Evolutionary conservation across 2,888 invertebrate species (phyloP).

Genomic region (Dyspetes luteomarginatus): DNA sequence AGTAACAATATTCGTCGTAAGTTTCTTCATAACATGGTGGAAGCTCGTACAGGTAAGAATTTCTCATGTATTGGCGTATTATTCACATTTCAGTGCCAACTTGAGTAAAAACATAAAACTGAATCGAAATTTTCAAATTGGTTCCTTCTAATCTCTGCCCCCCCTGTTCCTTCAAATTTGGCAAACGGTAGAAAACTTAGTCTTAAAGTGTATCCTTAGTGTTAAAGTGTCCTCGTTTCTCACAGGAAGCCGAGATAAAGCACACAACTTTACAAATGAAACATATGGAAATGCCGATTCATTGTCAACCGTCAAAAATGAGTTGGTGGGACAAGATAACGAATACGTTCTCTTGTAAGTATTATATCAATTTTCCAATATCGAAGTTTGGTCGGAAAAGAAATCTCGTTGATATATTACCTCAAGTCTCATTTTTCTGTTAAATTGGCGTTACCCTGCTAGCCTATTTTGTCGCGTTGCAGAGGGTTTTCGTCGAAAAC

Average conservation of each 20-base stretch:
- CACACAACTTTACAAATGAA: slow-evolving; percentile 69
- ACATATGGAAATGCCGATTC: slow-evolving; percentile 70
- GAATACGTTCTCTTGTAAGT: slow-evolving; percentile 66
- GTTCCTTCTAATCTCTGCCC: too few relatives aligned
- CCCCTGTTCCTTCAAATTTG: too few relatives aligned
- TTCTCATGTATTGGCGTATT: slow-evolving; percentile 9
- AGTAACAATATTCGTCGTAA: background rate
- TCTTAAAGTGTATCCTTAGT: background rate
- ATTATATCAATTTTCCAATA: background rate
- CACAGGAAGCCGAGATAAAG: slow-evolving; percentile 76
- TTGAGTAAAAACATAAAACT: background rate
- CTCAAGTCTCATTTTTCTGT: too few relatives aligned
- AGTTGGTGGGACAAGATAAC: slow-evolving; percentile 64
- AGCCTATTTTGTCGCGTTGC: too few relatives aligned
- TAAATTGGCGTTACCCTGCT: too few relatives aligned
- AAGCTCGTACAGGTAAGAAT: slow-evolving; percentile 74
- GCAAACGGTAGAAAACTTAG: too few relatives aligned
- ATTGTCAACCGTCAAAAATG: slow-evolving; percentile 75
- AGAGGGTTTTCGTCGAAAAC: too few relatives aligned
- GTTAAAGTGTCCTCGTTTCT: background rate
- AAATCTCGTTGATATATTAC: too few relatives aligned
- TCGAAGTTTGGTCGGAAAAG: too few relatives aligned
- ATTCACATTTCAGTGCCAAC: background rate
- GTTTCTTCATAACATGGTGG: slow-evolving; percentile 74
- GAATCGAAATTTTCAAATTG: background rate